phyloP scores from a whole-genome alignment of 2,797 vertebrate genomes.

The Gallinago nigripennis region DNA sequence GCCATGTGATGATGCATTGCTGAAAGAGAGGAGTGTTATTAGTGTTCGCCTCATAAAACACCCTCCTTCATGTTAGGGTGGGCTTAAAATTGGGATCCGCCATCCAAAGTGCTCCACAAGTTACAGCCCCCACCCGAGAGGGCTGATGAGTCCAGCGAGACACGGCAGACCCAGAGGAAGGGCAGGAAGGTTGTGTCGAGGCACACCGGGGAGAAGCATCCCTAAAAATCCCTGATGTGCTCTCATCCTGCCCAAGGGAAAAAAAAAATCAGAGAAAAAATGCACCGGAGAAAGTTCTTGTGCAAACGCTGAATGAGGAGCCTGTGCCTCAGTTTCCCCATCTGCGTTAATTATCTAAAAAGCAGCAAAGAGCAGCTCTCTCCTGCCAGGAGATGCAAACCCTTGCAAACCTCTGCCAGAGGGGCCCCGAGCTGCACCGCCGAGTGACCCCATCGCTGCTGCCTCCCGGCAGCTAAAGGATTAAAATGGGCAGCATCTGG shows the following conservation, averaged over 20 bases:
- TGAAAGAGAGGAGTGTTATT: not conserved
- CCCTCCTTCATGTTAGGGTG: fast-evolving
- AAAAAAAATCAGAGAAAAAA: not conserved
- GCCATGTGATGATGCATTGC: not conserved
- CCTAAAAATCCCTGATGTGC: not conserved
- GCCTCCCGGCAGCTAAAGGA: not conserved
- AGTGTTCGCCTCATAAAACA: not conserved
- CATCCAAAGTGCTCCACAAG: not conserved
- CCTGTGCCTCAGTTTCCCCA: not conserved
- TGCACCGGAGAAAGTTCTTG: not conserved
- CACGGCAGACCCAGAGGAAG: fast-evolving
- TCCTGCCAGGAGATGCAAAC: not conserved
- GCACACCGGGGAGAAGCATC: fast-evolving
- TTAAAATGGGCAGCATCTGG: not conserved
- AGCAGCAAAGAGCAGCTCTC: not conserved
- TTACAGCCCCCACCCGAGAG: not conserved
- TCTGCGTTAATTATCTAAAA: too few relatives aligned
- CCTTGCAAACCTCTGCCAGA: not conserved
- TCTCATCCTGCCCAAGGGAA: not conserved
- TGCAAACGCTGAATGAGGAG: not conserved
- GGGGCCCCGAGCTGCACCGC: not conserved
- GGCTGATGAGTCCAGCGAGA: fast-evolving
- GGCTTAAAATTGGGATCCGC: not conserved
- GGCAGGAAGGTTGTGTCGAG: not conserved
- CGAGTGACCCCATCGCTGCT: fast-evolving